These are phyloP conservation scores for Ariolimax columbianus DNA, from an alignment of 2,888 invertebrate species.

Conservation along the genomic window DNA sequence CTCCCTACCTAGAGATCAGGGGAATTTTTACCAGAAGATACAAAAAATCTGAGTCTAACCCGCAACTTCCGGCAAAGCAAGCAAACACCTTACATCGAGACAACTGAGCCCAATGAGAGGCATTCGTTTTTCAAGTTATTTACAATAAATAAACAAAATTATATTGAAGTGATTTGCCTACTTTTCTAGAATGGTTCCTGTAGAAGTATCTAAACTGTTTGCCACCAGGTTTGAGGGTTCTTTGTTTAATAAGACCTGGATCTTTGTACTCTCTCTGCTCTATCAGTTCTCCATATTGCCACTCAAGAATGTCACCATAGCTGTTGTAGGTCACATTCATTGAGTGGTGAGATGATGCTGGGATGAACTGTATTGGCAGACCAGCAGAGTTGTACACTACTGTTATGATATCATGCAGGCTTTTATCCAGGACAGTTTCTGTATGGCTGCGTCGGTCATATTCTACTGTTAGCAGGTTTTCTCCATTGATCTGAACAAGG, in stretches of 20 bases:
- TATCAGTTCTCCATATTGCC: constrained; percentile 91
- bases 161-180: constrained; percentile 53
- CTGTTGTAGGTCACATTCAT: constrained; percentile 91
- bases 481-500: constrained; percentile 89
- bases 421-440: constrained; percentile 92
- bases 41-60: too few relatives aligned
- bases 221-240: constrained; percentile 87
- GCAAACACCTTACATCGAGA: too few relatives aligned
- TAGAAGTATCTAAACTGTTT: constrained; percentile 94
- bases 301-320: constrained; percentile 79
- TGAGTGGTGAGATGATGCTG: constrained; percentile 66
- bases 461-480: constrained; percentile 92
- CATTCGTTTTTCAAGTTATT: too few relatives aligned
- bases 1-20: too few relatives aligned
- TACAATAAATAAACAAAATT: too few relatives aligned
- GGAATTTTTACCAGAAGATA: too few relatives aligned
- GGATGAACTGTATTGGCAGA: constrained; percentile 84
- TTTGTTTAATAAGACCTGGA: constrained; percentile 89
- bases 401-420: constrained; percentile 89
- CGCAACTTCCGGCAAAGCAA: too few relatives aligned
- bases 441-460: constrained; percentile 94
- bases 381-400: constrained; percentile 94
- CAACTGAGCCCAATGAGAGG: too few relatives aligned
- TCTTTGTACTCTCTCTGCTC: constrained; percentile 93
- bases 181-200: constrained; percentile 86